Evolutionary conservation across 2,888 invertebrate genomes (phyloP), one percentile per base, ranked within the genome.

Genomic region (Caenorhabditis imperialis): DNA sequence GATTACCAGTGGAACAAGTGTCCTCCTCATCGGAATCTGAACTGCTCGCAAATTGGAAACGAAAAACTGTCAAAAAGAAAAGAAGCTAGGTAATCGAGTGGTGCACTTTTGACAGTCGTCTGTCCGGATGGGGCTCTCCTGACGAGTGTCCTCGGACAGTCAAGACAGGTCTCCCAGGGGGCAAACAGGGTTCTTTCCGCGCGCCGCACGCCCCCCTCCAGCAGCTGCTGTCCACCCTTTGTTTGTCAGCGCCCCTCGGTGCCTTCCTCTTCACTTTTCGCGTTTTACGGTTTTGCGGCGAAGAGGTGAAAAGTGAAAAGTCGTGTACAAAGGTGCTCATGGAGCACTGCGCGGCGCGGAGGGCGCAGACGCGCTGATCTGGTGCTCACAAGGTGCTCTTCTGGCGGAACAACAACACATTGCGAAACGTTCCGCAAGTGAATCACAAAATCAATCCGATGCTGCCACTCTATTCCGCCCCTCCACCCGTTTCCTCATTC

Each of bases 231-330:
- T 30, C 30, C 25, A 30, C 40, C 30, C 30, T 63, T 63, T 63
- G 63, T 63, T 63, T 63, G 63, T 54, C 45, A 27, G 53, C 35
- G 44, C 30, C 18, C 48, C 30, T n/a, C 51, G 18, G 25, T 61
- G 51, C 62, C 45, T 45, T 45, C 51, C 63, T 63, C 63, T 63
- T 63, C 54, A 63, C 57, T 58, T 69, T 45, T 69, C 58, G 58
- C 58, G 67, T 58, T 58, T 58, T 58, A 69, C 67, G 67, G 67
- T 58, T 67, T 67, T 67, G 62, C 53, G 60, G 70, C 63, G n/a
- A n/a, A n/a, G n/a, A n/a, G n/a, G n/a, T n/a, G n/a, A n/a, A n/a
- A n/a, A n/a, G 72, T 72, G 72, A 72, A 72, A 72, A 72, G 72
- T 72, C 72, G 72, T 72, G 72, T 72, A 60, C 37, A 54, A 35